Conservation (phyloP, 1,140 invertebrate genomes). For the Lethrus apterus region DNA sequence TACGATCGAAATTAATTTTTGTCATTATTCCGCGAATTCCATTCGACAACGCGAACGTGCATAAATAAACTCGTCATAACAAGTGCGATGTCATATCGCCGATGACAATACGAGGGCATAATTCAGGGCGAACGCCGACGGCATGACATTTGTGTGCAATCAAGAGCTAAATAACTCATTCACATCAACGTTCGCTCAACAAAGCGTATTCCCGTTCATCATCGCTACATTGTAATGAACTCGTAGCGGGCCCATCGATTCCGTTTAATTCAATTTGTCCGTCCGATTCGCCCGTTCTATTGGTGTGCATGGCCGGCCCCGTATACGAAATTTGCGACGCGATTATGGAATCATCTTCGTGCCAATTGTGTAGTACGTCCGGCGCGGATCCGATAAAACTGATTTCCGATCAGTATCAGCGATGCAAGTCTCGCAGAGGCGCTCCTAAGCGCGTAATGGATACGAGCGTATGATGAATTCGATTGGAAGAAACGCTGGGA, state of each 20-base stretch:
- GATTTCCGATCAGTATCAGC: constrained; percentile 20
- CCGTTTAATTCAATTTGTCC: constrained; percentile 15
- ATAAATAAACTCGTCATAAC: constrained; percentile 33
- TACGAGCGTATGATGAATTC: constrained; percentile 24
- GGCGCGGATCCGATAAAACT: constrained; percentile 20
- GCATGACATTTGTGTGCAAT: constrained; percentile 37
- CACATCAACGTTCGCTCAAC: constrained; percentile 27
- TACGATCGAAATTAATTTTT: constrained; percentile 7
- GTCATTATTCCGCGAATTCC: constrained; percentile 8
- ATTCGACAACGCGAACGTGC: constrained; percentile 17
- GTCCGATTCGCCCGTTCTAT: constrained; percentile 8
- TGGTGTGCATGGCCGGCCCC: constrained; percentile 14
- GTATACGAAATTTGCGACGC: constrained; percentile 11
- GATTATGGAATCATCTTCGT: constrained; percentile 24
- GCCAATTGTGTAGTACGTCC: constrained; percentile 21
- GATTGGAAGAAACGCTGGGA: constrained; percentile 24
- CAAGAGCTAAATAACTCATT: constrained; percentile 40
- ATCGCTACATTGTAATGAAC: constrained; percentile 19
- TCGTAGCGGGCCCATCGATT: constrained; percentile 13
- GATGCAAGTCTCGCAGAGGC: constrained; percentile 22
- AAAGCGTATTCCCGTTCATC: constrained; percentile 26
- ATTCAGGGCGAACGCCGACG: constrained; percentile 25
- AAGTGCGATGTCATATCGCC: constrained; percentile 27
- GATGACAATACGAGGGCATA: constrained; percentile 29
- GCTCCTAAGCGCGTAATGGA: constrained; percentile 23